Conservation (phyloP, 2,797 vertebrate species). For the Garrulus glandarius region DNA sequence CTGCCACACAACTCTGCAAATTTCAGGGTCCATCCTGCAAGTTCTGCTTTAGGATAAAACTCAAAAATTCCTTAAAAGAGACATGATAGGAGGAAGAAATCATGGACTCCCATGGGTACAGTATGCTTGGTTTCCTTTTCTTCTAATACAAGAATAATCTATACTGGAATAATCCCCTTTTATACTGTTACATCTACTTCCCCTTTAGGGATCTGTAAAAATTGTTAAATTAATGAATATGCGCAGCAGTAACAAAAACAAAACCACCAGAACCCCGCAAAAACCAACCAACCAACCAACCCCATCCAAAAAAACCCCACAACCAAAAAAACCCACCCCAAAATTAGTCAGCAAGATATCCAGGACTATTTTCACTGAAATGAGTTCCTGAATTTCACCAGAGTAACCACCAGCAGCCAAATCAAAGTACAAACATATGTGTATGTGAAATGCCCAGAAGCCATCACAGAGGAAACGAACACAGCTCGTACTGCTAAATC, state of each 20-base stretch:
- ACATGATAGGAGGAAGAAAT: background rate
- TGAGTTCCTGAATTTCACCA: background rate
- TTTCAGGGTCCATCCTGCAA: background rate
- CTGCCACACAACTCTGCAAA: background rate
- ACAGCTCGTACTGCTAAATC: background rate
- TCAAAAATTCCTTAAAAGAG: background rate
- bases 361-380: background rate
- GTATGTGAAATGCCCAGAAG: background rate
- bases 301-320: background rate
- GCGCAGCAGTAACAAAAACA: background rate
- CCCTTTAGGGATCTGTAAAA: background rate
- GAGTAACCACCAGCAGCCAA: background rate
- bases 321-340: rapidly evolving
- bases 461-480: background rate
- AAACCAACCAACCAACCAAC: background rate
- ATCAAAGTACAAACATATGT: background rate
- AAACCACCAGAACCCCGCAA: rapidly evolving
- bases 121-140: background rate
- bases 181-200: background rate
- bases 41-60: background rate
- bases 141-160: background rate
- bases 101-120: background rate
- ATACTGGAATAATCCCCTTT: background rate
- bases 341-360: background rate
- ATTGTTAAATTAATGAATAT: background rate